Conservation (phyloP, 2,797 vertebrate genomes). For the Enteromius argenteus region DNA sequence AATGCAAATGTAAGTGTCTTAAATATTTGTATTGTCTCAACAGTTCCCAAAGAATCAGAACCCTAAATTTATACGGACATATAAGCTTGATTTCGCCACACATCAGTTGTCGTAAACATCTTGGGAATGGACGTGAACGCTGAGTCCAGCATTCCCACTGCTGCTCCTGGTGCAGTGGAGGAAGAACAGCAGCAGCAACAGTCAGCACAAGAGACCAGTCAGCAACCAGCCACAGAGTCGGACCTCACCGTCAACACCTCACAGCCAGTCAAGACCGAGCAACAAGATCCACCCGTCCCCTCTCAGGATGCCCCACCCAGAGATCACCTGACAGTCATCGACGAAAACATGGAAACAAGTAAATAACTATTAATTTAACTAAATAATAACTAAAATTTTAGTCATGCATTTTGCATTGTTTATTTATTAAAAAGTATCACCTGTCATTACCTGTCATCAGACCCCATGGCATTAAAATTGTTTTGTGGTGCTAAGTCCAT, state of each 20-base stretch:
- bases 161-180: slow-evolving; percentile 42
- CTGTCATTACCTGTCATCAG: background rate
- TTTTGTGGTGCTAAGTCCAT: background rate
- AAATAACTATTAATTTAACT: slow-evolving; percentile 17
- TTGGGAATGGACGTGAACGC: slow-evolving; percentile 58
- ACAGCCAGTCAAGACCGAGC: slow-evolving; percentile 54
- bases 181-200: slow-evolving; percentile 49
- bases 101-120: slow-evolving; percentile 4
- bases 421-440: background rate
- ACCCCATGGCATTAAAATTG: background rate
- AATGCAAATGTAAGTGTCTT: background rate
- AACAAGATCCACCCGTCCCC: slow-evolving; percentile 35
- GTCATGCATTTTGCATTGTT: background rate
- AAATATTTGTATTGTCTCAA: background rate
- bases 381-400: background rate
- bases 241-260: slow-evolving; percentile 43
- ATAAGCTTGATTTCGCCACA: slow-evolving; percentile 14
- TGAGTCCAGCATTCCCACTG: slow-evolving; percentile 24
- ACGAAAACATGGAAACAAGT: slow-evolving; percentile 62
- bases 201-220: slow-evolving; percentile 36
- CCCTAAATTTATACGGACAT: background rate
- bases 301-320: slow-evolving; percentile 37
- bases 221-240: slow-evolving; percentile 30
- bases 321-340: slow-evolving; percentile 61
- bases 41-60: slow-evolving; percentile 9